Evolutionary conservation across 1,140 invertebrate genomes (phyloP).

Genomic region (Tetragonula clypearis): DNA sequence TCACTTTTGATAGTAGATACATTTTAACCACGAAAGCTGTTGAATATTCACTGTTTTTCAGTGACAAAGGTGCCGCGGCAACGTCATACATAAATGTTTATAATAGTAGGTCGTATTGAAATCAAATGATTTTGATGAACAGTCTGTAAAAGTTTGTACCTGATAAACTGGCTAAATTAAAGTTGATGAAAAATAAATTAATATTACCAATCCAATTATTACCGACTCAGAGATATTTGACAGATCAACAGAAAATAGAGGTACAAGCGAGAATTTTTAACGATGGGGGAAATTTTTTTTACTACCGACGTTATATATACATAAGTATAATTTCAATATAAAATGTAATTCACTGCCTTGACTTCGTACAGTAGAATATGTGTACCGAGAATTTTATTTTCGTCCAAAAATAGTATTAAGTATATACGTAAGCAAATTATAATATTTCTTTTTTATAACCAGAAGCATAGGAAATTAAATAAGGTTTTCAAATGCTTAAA

Average conservation of each 20-base stretch:
- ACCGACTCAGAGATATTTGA: background rate
- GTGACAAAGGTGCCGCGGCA: background rate
- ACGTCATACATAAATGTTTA: slow-evolving; percentile 28
- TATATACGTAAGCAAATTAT: too few species aligned
- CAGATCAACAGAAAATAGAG: background rate
- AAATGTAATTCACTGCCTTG: background rate
- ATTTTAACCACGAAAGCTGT: slow-evolving; percentile 17
- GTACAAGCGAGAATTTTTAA: background rate
- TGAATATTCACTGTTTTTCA: slow-evolving; percentile 59
- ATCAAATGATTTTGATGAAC: background rate
- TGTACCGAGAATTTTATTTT: too few species aligned
- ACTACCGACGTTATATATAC: background rate
- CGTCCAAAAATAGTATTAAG: too few species aligned
- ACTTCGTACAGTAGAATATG: too few species aligned
- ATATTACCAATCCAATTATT: background rate
- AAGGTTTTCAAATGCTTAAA: too few species aligned
- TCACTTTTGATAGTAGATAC: slow-evolving; percentile 24
- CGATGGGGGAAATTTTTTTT: background rate
- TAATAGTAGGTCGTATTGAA: slow-evolving; percentile 2
- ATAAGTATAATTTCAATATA: background rate
- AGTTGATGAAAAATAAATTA: background rate
- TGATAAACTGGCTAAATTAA: background rate
- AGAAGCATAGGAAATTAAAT: too few species aligned
- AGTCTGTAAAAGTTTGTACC: background rate
- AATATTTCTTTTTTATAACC: too few species aligned